These are phyloP conservation scores for Aldrovandia affinis DNA, from an alignment of 2,797 vertebrate genomes.

Conservation along the genomic window DNA sequence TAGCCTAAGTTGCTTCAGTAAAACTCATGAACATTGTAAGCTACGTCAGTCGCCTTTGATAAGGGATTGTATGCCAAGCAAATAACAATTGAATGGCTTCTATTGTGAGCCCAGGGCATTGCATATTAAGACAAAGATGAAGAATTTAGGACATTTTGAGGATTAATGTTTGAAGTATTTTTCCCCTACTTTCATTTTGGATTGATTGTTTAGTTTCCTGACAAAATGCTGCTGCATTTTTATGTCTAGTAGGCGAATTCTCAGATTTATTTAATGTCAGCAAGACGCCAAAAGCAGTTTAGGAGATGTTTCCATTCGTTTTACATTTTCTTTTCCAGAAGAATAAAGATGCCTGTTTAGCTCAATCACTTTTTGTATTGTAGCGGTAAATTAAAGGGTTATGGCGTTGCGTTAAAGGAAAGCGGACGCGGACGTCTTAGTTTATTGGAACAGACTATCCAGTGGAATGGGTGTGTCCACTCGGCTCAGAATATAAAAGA, in stretches of 20 bases:
- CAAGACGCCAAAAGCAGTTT: background rate
- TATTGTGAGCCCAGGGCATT: background rate
- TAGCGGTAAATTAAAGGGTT: background rate
- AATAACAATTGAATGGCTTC: background rate
- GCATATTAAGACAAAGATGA: background rate
- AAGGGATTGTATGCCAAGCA: background rate
- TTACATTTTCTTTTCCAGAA: background rate
- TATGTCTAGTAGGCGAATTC: background rate
- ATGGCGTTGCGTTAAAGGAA: background rate
- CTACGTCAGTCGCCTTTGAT: background rate
- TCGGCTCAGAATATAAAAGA: background rate
- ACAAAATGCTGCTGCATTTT: background rate
- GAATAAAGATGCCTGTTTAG: background rate
- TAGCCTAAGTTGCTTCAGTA: background rate
- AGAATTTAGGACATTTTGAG: background rate
- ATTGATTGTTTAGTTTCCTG: background rate
- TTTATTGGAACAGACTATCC: background rate
- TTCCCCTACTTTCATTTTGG: background rate
- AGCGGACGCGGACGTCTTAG: background rate
- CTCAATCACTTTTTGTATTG: background rate
- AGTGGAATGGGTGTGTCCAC: background rate
- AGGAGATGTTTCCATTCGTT: background rate
- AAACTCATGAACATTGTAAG: background rate
- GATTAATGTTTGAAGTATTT: background rate
- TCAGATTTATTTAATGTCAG: background rate